Evolutionary conservation across 2,888 invertebrate species (phyloP), one percentile per base, ranked within the genome.

Genomic region (Metellina segmentata): DNA sequence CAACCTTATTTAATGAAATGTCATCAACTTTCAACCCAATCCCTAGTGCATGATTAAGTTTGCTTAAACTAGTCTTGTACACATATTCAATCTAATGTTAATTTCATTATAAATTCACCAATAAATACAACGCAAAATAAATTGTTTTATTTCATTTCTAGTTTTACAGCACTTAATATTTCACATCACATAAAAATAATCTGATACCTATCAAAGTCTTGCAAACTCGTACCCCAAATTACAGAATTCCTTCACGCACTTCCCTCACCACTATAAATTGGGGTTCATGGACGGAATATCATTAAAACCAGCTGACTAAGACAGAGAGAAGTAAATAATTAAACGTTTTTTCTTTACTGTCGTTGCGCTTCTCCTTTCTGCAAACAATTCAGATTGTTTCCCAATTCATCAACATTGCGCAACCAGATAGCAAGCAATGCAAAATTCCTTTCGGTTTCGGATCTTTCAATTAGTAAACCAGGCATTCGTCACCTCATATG

Each of bases 381-480:
- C 72, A 11, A 72, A 77, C 49, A 49, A 6, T 77, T 77, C 16
- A n/a, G 19, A 8, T 19, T 20, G 75, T 75, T 75, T 20, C 53
- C 79, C 34, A 61, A 79, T 61, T 79, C 34, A 79, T 79, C 34
- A 79, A 6, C 16, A 16, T 79, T 79, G 53, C 61, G 79, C 79
- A 79, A 78, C 19, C 0, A 19, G 78, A 78, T 20, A 20, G 79
- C 13, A 11, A 61, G 61, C 34, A 34, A 34, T 34, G 34, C 34
- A 13, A 61, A 48, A 77, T 79, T 79, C 79, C 79, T 79, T 61
- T 79, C 61, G 48, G 52, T 61, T 16, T 34, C 9, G 13, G 19
- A 79, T 61, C 53, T 61, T 85, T 85, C 20, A 85, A 75, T 85
- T 85, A 85, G 74, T 75, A 74, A 74, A 75, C 74, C 5, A n/a